phyloP scores from a whole-genome alignment of 1,140 invertebrate species.

The Odontomachus brunneus region DNA sequence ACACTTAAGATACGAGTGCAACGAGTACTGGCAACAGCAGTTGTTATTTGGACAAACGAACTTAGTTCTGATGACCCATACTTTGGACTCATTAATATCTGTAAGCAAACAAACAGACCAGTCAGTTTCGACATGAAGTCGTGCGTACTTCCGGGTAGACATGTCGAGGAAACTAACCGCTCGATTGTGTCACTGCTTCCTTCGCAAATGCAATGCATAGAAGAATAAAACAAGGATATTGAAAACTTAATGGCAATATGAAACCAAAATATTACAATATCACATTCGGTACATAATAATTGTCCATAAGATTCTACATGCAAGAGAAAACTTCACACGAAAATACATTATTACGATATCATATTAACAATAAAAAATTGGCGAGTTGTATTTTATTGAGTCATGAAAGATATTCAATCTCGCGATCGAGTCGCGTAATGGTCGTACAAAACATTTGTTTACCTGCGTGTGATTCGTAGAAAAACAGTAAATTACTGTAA shows the following conservation, averaged over 20 bases:
- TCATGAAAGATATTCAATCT: neutral
- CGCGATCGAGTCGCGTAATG: neutral
- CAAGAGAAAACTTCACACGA: neutral
- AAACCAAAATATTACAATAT: neutral
- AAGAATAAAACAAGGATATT: constrained; percentile 16
- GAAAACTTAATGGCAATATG: constrained; percentile 14
- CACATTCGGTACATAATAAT: constrained; percentile 17
- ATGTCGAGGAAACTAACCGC: constrained; percentile 6
- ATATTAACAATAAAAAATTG: constrained; percentile 10
- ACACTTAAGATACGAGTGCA: too few relatives aligned
- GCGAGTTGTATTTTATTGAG: neutral
- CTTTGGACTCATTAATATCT: constrained; percentile 34
- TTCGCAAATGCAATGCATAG: neutral
- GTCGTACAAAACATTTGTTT: constrained; percentile 1
- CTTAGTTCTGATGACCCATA: too few relatives aligned
- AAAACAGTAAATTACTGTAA: constrained; percentile 2
- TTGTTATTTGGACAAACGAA: too few relatives aligned
- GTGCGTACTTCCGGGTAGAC: neutral
- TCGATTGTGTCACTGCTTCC: neutral
- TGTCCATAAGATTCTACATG: constrained; percentile 1
- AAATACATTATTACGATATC: constrained; percentile 10
- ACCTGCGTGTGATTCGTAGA: neutral
- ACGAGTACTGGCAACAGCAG: too few relatives aligned
- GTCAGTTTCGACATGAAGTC: constrained; percentile 11
- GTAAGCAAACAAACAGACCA: constrained; percentile 46